Evolutionary conservation across 1,140 invertebrate species (phyloP).

Genomic region (Lordiphosa stackelbergi): DNA sequence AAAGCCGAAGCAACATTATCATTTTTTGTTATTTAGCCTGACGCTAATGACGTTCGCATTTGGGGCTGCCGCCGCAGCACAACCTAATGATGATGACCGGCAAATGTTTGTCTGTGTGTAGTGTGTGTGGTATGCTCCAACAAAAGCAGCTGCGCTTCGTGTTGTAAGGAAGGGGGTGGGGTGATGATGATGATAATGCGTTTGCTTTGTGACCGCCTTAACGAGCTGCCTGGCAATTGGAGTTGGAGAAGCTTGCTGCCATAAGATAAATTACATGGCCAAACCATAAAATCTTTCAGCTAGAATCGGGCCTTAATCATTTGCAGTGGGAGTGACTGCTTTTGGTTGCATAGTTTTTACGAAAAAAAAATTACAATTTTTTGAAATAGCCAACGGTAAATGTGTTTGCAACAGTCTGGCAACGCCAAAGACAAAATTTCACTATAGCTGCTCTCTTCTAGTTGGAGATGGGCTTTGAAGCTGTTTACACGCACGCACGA

Average conservation of each 20-base stretch:
- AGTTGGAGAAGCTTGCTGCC: constrained; percentile 20
- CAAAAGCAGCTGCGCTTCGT: constrained; percentile 52
- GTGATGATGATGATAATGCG: constrained; percentile 72
- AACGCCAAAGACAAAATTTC: constrained; percentile 14
- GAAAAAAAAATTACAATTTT: constrained; percentile 13
- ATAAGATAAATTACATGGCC: constrained; percentile 58
- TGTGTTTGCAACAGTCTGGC: constrained; percentile 24
- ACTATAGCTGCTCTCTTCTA: constrained; percentile 30
- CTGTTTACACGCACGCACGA: too few species aligned
- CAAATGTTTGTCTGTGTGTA: constrained; percentile 31
- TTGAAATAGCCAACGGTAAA: too few species aligned
- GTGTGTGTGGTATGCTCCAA: constrained; percentile 34
- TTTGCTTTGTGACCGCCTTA: constrained; percentile 62
- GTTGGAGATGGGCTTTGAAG: too few species aligned
- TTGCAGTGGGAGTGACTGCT: constrained; percentile 18
- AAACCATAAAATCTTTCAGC: constrained; percentile 37
- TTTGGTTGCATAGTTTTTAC: constrained; percentile 4
- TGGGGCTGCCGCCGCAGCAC: constrained; percentile 26
- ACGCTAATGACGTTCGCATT: constrained; percentile 73
- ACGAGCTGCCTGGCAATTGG: constrained; percentile 38
- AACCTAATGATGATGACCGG: constrained; percentile 76
- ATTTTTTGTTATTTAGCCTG: constrained; percentile 74
- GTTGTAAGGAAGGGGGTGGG: constrained; percentile 6
- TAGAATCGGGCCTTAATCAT: constrained; percentile 35
- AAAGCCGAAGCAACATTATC: constrained; percentile 63